Percentiles rank a stretch among this genome's conserved stretches.
phyloP scores from a whole-genome alignment of 2,113 vertebrate genomes.

The Sceloporus tristichus region DNA sequence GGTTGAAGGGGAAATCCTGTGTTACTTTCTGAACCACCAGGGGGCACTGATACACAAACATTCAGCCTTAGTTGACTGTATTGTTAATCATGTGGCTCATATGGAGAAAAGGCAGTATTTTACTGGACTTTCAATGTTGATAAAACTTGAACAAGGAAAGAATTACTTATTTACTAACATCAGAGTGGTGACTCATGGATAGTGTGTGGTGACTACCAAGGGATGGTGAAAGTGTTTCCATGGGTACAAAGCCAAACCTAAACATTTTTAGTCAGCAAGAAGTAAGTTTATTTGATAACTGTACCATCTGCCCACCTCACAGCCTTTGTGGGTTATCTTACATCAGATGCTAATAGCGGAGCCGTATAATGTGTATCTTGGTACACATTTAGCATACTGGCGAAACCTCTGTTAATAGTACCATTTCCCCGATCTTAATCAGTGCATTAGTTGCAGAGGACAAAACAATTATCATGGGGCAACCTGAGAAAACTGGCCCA shows the following conservation, averaged over 20 bases:
- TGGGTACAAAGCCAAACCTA: background rate
- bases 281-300: background rate
- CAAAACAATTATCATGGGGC: too few relatives aligned
- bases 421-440: too few relatives aligned
- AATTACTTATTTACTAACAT: background rate
- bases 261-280: background rate
- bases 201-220: background rate
- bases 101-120: background rate
- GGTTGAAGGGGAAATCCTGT: too few relatives aligned
- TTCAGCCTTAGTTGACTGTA: background rate
- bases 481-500: too few relatives aligned
- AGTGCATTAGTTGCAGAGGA: too few relatives aligned
- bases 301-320: background rate
- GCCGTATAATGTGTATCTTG: background rate
- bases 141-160: background rate
- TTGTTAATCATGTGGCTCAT: too few relatives aligned
- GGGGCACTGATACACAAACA: constrained; percentile 36
- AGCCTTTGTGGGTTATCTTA: background rate
- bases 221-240: background rate
- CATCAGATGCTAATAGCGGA: background rate
- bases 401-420: too few relatives aligned
- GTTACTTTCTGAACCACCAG: constrained; percentile 31
- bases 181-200: background rate
- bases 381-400: background rate
- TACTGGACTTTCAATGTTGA: background rate